These are phyloP conservation scores for Diarsia mendica DNA, from an alignment of 2,888 invertebrate species.

Conservation along the genomic window DNA sequence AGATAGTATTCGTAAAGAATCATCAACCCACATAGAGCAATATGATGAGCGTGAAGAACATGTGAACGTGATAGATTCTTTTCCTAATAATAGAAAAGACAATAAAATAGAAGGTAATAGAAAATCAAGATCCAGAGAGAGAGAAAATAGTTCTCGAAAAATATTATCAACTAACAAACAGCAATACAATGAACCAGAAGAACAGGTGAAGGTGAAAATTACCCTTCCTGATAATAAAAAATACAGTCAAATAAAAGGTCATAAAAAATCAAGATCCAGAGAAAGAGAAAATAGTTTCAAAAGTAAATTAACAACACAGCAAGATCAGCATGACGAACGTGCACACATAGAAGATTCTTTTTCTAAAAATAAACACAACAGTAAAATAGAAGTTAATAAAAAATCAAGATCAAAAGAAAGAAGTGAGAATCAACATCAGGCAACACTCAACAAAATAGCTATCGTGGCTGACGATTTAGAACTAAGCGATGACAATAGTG, in stretches of 20 bases:
- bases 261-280: conserved; percentile 19
- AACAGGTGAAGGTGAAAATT: conserved; percentile 1
- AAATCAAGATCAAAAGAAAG: conserved; percentile 24
- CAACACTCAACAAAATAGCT: conserved; percentile 60
- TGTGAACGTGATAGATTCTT: not conserved
- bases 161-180: conserved; percentile 5
- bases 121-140: conserved; percentile 33
- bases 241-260: conserved; percentile 11
- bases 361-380: conserved; percentile 8
- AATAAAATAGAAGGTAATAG: conserved; percentile 8
- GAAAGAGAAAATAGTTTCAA: not conserved
- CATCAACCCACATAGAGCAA: not conserved
- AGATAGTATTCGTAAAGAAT: conserved; percentile 6
- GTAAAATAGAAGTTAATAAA: conserved; percentile 9
- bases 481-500: conserved; percentile 84
- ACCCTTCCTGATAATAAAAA: conserved; percentile 4
- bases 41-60: conserved; percentile 4
- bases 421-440: conserved; percentile 25
- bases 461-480: conserved; percentile 83
- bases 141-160: not conserved
- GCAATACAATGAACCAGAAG: not conserved
- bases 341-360: not conserved
- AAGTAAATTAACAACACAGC: not conserved
- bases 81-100: conserved; percentile 12
- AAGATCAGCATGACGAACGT: not conserved